Evolutionary conservation across 2,113 vertebrate species (phyloP), one percentile per base, ranked within the genome.

Genomic region (Chascanopsetta lugubris): DNA sequence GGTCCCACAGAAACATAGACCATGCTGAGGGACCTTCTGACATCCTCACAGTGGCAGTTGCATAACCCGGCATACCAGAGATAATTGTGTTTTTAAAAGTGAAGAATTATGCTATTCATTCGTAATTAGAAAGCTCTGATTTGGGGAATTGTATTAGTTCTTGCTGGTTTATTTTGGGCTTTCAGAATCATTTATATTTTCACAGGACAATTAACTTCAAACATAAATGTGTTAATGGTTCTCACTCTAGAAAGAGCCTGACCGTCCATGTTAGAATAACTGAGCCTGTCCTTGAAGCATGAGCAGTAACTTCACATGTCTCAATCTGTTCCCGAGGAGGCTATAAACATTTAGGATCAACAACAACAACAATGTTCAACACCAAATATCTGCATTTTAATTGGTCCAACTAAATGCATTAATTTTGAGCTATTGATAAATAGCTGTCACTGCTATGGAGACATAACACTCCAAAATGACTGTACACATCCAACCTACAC

Each of bases 41-140:
- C 73, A 63, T 80, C 36, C 69, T 75, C 71, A 69, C 69, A 77
- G 78, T 64, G 49, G 73, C 69, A 57, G 70, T 78, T 80, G 26
- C 22, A 13, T 76, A 75, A 80, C 60, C 45, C 48, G 26, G 38
- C 72, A 87, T 86, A 77, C 85, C 73, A 71, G 32, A 53, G 43
- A 79, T 58, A 43, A 43, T 13, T 62, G 46, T 32, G 61, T 75
- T 76, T 79, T 80, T 53, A 63, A 2, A 56, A 46, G 43, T 64
- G 5, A 27, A 43, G 48, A 42, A 53, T 82, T 36, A 3, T 9
- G 2, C 57, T 17, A 56, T 83, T 77, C 56, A 70, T 64, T 65
- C 24, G 26, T 43, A 61, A 61, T 78, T 66, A 61, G 2, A n/a
- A n/a, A 20, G 5, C 11, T 18, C 40, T 15, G 30, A 20, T 43